These are phyloP conservation scores for Boulengeromyrus knoepffleri DNA, from an alignment of 2,113 vertebrate genomes.

Conservation along the genomic window DNA sequence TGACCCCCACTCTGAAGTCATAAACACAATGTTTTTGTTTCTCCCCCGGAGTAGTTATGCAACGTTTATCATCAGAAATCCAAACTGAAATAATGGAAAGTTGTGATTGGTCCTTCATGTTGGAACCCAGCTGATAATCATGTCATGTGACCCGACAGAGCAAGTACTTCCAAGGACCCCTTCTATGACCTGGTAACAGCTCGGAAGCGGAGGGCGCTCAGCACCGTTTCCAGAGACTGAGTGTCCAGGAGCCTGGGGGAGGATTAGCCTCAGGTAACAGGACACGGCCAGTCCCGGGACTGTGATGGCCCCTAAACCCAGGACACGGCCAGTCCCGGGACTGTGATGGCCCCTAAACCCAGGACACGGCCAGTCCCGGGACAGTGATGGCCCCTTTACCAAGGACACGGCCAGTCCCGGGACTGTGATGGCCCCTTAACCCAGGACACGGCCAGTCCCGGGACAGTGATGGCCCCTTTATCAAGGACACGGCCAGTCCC, in stretches of 20 bases:
- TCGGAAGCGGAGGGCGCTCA: slow-evolving; percentile 76
- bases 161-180: slow-evolving; percentile 81
- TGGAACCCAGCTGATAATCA: not conserved
- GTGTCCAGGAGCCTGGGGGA: not conserved
- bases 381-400: not conserved
- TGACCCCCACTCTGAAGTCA: too few species aligned
- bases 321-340: not conserved
- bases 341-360: too few species aligned
- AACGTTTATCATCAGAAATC: not conserved
- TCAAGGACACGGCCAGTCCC: not conserved
- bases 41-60: not conserved
- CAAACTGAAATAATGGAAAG: not conserved
- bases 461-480: not conserved
- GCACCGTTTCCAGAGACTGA: slow-evolving; percentile 26
- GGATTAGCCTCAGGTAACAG: not conserved
- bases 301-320: not conserved
- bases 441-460: not conserved
- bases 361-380: not conserved
- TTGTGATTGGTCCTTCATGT: not conserved
- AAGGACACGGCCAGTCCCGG: not conserved
- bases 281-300: not conserved
- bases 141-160: slow-evolving; percentile 49
- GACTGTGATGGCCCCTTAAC: too few species aligned
- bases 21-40: not conserved
- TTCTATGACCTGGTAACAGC: slow-evolving; percentile 80